Conservation (phyloP, 2,888 invertebrate genomes). For the Leucoma salicis region DNA sequence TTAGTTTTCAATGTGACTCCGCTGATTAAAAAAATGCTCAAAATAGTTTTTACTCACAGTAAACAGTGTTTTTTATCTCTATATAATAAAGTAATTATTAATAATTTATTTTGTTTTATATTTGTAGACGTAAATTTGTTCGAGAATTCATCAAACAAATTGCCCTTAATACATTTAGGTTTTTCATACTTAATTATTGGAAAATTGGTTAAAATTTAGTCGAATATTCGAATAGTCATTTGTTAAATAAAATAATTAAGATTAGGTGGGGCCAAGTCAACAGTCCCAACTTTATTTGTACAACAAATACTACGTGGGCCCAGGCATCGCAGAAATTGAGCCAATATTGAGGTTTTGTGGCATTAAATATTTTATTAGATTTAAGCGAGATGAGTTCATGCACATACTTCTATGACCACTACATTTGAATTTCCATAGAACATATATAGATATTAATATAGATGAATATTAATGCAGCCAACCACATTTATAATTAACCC, state of each 20-base stretch:
- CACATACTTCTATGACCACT: neutral
- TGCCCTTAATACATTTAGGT: too few relatives aligned
- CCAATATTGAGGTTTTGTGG: conserved; percentile 1
- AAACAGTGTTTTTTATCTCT: too few relatives aligned
- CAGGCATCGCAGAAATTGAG: conserved; percentile 32
- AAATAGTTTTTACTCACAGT: too few relatives aligned
- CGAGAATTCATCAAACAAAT: too few relatives aligned
- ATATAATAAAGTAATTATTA: too few relatives aligned
- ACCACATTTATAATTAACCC: too few relatives aligned
- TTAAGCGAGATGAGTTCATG: neutral
- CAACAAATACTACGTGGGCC: conserved; percentile 4
- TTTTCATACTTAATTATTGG: too few relatives aligned
- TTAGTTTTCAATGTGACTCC: too few relatives aligned
- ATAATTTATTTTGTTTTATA: too few relatives aligned
- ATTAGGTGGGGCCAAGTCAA: neutral
- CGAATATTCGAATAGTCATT: neutral
- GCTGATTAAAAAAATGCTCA: too few relatives aligned
- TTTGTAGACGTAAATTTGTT: too few relatives aligned
- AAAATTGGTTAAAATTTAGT: neutral
- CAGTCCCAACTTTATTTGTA: conserved; percentile 2
- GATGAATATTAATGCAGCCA: too few relatives aligned
- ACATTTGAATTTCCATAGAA: neutral
- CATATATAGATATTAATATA: neutral
- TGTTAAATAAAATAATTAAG: neutral
- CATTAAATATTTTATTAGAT: neutral